phyloP scores from a whole-genome alignment of 2,113 vertebrate genomes.

The Mormyrus lacerda region DNA sequence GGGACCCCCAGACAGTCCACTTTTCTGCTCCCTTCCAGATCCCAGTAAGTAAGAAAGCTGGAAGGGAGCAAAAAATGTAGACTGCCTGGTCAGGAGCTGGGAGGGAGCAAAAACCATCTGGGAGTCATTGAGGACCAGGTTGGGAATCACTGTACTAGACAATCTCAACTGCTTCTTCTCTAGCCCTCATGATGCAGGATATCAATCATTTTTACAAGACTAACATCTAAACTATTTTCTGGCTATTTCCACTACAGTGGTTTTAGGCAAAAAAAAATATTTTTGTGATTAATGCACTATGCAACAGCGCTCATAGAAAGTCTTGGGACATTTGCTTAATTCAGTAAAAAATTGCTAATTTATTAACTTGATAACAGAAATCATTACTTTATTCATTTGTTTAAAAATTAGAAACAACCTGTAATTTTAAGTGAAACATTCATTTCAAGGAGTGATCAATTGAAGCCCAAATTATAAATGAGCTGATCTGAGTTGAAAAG shows the following conservation, averaged over 20 bases:
- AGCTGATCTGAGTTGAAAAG: background rate
- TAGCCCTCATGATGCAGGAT: background rate
- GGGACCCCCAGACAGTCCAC: background rate
- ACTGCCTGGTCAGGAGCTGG: no score
- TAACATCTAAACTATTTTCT: background rate
- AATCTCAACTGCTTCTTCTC: constrained; percentile 25
- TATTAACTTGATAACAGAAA: background rate
- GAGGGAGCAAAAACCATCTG: background rate
- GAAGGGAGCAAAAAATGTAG: no score
- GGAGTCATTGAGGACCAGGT: background rate
- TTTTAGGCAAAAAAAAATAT: background rate
- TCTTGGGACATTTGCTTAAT: no score
- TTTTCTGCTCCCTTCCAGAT: background rate
- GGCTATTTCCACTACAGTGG: background rate
- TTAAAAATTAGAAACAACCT: background rate
- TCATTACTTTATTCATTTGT: background rate
- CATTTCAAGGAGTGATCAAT: background rate
- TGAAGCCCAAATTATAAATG: background rate
- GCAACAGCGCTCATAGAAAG: no score
- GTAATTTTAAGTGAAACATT: background rate
- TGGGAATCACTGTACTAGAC: background rate
- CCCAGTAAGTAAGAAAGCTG: background rate
- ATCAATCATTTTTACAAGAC: background rate
- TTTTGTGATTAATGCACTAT: background rate
- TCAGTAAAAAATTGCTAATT: no score